Base-by-base conservation (phyloP, 37 sponge, comb jelly and placozoan genomes). In the Aphrocallistes beatrix region DNA sequence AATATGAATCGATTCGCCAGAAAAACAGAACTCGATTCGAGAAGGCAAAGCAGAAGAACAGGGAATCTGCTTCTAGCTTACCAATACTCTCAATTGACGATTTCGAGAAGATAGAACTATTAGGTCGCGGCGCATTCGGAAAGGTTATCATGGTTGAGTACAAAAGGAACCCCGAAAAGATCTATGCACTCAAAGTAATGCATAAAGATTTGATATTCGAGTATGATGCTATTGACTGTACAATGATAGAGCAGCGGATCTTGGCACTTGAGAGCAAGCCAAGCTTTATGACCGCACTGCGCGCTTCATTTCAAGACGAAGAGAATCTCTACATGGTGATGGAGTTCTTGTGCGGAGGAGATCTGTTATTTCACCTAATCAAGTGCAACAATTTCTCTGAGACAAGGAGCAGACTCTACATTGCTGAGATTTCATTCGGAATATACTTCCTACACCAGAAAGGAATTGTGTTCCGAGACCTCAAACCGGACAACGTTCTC, bases 291-390 rank as follows among this genome's bases (percentile, higher is more conserved):
- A 60, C 75, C 10, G 3, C 28, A 3, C 21, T 60, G 3, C 10
- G n/a, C 6, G 75, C 75, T 60, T 60, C 75, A 6, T 60, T 60
- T 28, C 75, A 60, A 28, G 75, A 60, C 75, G 75, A 97, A 95
- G 95, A 94, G 0, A 87, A 95, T 1, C 87, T 97, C 39, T 97
- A 86, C 91, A 94, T 97, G 86, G 95, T 97, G 19, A 97, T 97
- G 98, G 98, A 97, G 89, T 97, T 94, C 87, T 47, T 97, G 39
- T 94, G 90, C 83, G 98, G 98, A 49, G 98, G 98, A 1, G 98
- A 97, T 51, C 91, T 97, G 37, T 93, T 97, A 95, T 97, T 97
- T 51, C 98, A 97, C 84, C 92, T 97, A 19, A 94, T 94, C 81
- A 88, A 91, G 39, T 89, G 92, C 0, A 39, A 93, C 0, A 94